Conservation (phyloP, 2,888 invertebrate species). For the Opisthograptis luteolata region DNA sequence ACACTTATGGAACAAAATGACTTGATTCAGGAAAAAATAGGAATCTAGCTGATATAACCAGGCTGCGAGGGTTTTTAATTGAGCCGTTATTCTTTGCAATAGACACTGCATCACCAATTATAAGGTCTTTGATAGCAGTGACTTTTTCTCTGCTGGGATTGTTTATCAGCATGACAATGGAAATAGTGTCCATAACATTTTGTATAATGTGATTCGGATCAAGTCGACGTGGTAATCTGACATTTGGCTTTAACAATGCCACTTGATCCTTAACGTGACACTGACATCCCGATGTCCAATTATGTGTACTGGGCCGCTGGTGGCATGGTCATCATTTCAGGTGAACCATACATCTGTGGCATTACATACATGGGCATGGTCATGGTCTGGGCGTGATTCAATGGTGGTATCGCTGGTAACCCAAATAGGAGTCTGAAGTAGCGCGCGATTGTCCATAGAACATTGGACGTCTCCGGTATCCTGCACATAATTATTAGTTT, state of each 20-base stretch:
- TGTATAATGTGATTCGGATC: slow-evolving; percentile 56
- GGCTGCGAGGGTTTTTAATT: neutral
- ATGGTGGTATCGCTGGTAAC: slow-evolving; percentile 67
- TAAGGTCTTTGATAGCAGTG: neutral
- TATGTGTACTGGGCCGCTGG: slow-evolving; percentile 59
- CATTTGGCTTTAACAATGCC: slow-evolving; percentile 74
- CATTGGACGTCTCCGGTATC: slow-evolving; percentile 83
- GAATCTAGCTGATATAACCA: neutral
- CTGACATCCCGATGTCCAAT: slow-evolving; percentile 69
- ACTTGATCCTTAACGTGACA: slow-evolving; percentile 68
- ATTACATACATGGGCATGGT: slow-evolving; percentile 77
- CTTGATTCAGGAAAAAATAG: neutral
- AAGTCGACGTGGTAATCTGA: slow-evolving; percentile 76
- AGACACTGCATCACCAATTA: neutral
- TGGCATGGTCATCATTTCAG: slow-evolving; percentile 56
- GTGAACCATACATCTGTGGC: slow-evolving; percentile 62
- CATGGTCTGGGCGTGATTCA: slow-evolving; percentile 70
- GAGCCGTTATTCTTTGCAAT: neutral
- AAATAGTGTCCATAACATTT: slow-evolving; percentile 19
- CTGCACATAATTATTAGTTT: slow-evolving; percentile 59
- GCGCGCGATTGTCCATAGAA: slow-evolving; percentile 82
- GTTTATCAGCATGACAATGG: too few species aligned
- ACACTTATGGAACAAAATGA: slow-evolving; percentile 1
- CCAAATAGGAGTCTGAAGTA: slow-evolving; percentile 80
- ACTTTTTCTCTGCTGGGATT: neutral